Evolutionary conservation across 2,888 invertebrate species (phyloP), one percentile per base, ranked within the genome.

Genomic region (Anaspis maculata): DNA sequence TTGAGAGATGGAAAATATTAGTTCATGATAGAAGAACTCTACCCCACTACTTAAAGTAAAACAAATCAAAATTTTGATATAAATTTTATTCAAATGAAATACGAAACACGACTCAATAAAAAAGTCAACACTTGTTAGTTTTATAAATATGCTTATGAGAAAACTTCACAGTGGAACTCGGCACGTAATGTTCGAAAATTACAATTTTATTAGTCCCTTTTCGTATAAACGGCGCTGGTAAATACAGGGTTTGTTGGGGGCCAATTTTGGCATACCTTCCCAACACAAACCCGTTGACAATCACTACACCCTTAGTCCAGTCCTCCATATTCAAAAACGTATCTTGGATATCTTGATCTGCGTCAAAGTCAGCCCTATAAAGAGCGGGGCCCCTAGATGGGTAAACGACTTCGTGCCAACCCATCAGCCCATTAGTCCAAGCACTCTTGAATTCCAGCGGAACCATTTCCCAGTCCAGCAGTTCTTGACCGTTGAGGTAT

Each of bases 201-300:
- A 48, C 52, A 55, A 27, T 49, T 13, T 46, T 44, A 39, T 61
- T 61, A 5, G 37, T 19, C n/a, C 77, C 77, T n/a, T 56, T 46
- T 23, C 66, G 70, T 15, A 88, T 70, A 59, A 80, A 74, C 1
- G 83, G 75, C 0, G 77, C 83, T 0, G 91, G 90, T 15, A 89
- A 67, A 60, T 86, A 92, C 1, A 89, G 66, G 0, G 86, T 86
- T 36, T 80, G 70, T 62, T 87, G 85, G 0, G 91, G 91, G 0
- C 91, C 90, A 2, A 71, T 55, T 0, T 78, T 77, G 79, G 87
- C 88, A 62, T 89, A 90, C 25, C 90, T 72, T 0, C 90, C 90
- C 11, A 92, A 68, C 59, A 89, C 86, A 51, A 83, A 74, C 0
- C 83, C 85, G 57, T 92, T 92, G 1, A 91, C 66, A 62, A 85